Evolutionary conservation across 2,113 vertebrate species (phyloP), one percentile per base, ranked within the genome.

Genomic region (Henicopernis longicauda): DNA sequence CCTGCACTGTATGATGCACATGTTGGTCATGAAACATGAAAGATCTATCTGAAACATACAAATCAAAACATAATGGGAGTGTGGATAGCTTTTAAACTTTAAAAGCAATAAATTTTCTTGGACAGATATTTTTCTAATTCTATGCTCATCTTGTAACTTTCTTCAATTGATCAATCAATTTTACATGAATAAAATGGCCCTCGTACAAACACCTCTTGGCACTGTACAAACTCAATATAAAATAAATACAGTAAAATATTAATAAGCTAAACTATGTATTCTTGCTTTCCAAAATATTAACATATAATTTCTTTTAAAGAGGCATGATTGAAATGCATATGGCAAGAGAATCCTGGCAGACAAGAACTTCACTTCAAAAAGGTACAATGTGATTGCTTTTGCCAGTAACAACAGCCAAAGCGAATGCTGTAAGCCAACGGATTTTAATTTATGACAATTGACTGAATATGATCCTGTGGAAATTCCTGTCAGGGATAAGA

Each of bases 141-240:
- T 90, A 93, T 45, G 26, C 61, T 87, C 38, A 79, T 86, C 95
- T 91, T 89, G 20, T 84, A n/a, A 88, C 61, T 91, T 96, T 91
- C 50, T 69, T 89, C 38, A 79, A 81, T 67, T 62, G 74, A 62
- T 61, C 22, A 90, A 91, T 89, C 73, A 87, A 66, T 67, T 86
- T 38, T 58, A 72, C 13, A 66, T 73, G 1, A 86, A 89, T 82
- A 87, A 95, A 97, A 77, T 81, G 26, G 61, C 9, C 32, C 32
- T 74, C 63, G 63, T 67, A 54, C 32, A 95, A 95, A 88, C 61
- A 93, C 44, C 49, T 93, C 42, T n/a, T 13, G 57, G 27, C 26
- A 93, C 31, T 52, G 50, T 70, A 85, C 31, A 50, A 97, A 89
- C 45, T 74, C 65, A 59, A 45, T 54, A 90, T 36, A 45, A 96